Percentiles rank a stretch among this genome's conserved stretches.
phyloP scores from a whole-genome alignment of 92 coral and sea anemone species.

The Phenganax marumi region DNA sequence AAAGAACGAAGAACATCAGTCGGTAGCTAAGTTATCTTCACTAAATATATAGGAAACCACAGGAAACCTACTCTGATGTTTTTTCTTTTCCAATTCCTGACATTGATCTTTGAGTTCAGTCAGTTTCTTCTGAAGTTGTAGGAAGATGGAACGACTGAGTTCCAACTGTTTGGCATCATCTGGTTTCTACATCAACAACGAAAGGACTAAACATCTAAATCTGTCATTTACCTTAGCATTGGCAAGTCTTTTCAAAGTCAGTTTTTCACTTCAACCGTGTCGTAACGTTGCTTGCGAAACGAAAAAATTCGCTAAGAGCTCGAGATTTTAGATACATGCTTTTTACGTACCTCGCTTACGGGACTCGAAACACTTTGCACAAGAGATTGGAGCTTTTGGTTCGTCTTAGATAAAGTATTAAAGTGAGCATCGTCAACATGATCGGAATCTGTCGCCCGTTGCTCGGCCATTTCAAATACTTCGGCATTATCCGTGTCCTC shows the following conservation, averaged over 20 bases:
- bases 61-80: constrained; percentile 65
- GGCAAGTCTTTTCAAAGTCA: neutral
- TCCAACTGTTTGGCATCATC: constrained; percentile 50
- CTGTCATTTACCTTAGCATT: neutral
- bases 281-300: too few relatives aligned
- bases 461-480: constrained; percentile 33
- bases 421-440: constrained; percentile 35
- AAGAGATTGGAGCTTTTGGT: constrained; percentile 35
- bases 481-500: constrained; percentile 37
- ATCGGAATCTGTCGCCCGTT: constrained; percentile 32
- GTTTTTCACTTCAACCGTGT: neutral
- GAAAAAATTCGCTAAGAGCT: too few relatives aligned
- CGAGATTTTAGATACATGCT: too few relatives aligned
- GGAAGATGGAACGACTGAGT: constrained; percentile 32
- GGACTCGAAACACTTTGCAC: constrained; percentile 20
- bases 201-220: neutral
- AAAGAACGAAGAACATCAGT: neutral
- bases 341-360: constrained; percentile 13
- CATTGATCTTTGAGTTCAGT: constrained; percentile 83
- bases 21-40: neutral
- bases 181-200: neutral
- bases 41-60: neutral
- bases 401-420: constrained; percentile 34
- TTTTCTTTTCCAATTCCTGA: constrained; percentile 88
- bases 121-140: constrained; percentile 59